Percentiles rank a stretch among this genome's conserved stretches.
Conservation (phyloP, 2,113 vertebrate species). For the Plecotus auritus region DNA sequence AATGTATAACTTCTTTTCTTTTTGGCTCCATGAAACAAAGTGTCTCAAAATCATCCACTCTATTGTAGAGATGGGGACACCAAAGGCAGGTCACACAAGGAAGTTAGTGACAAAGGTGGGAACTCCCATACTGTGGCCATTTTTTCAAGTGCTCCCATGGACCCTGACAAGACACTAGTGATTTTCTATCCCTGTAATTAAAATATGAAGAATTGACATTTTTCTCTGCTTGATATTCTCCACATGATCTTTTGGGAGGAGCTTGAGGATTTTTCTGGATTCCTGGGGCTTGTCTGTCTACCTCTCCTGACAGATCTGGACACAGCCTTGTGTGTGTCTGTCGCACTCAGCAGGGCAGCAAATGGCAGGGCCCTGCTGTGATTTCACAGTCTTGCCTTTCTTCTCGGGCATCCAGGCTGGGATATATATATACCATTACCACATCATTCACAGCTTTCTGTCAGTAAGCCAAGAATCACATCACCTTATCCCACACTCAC, state of each 20-base stretch:
- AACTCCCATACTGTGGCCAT: not conserved
- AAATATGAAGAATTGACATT: conserved; percentile 26
- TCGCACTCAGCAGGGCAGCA: conserved; percentile 20
- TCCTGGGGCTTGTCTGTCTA: conserved; percentile 36
- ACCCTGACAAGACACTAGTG: not conserved
- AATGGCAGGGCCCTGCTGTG: conserved; percentile 29
- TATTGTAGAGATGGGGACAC: not conserved
- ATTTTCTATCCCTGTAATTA: conserved; percentile 26
- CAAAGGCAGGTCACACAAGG: not conserved
- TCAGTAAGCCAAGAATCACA: conserved; percentile 80
- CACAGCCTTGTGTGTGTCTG: conserved; percentile 8
- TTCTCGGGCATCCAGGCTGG: conserved; percentile 69
- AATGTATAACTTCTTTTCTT: not conserved
- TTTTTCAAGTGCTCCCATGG: not conserved
- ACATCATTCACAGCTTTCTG: conserved; percentile 70
- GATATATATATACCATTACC: conserved; percentile 76
- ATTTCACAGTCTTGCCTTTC: conserved; percentile 78
- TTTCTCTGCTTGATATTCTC: conserved; percentile 14
- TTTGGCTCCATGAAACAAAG: not conserved
- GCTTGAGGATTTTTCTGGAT: conserved; percentile 33
- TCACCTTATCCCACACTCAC: conserved; percentile 75
- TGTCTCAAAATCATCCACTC: not conserved
- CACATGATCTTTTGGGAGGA: not conserved
- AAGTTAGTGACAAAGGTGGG: not conserved
- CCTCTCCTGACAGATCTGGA: conserved; percentile 36